These are phyloP conservation scores for Cyrtorhinus lividipennis DNA, from an alignment of 1,140 invertebrate genomes.

Conservation along the genomic window DNA sequence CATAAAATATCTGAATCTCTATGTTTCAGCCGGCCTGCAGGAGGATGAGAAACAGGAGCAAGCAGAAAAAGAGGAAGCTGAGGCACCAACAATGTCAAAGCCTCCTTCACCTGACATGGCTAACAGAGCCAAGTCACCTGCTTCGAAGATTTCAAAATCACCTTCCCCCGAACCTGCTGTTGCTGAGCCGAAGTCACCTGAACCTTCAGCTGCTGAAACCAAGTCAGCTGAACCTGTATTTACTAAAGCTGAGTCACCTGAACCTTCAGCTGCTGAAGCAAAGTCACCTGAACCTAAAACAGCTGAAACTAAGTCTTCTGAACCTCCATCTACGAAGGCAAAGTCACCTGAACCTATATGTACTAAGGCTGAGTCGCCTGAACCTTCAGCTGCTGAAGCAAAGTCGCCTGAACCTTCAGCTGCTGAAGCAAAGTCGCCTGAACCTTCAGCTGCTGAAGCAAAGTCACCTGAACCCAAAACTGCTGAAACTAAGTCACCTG, in stretches of 20 bases:
- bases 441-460: too few relatives aligned
- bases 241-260: too few relatives aligned
- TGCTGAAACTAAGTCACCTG: too few relatives aligned
- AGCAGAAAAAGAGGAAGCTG: constrained; percentile 3
- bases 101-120: neutral
- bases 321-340: too few relatives aligned
- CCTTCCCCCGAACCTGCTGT: neutral
- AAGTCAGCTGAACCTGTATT: too few relatives aligned
- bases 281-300: constrained; percentile 28
- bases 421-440: too few relatives aligned
- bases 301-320: neutral
- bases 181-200: neutral
- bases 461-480: too few relatives aligned
- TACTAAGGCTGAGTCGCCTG: too few relatives aligned
- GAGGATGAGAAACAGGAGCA: constrained; percentile 26
- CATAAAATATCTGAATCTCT: neutral
- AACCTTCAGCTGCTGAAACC: neutral
- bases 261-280: constrained; percentile 21
- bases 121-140: neutral
- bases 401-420: too few relatives aligned
- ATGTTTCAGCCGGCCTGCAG: constrained; percentile 23
- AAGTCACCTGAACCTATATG: too few relatives aligned
- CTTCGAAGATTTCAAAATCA: neutral
- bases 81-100: too few relatives aligned
- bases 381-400: too few relatives aligned